Percentiles rank a stretch among this genome's conserved stretches.
These are phyloP conservation scores for Aerospiza tachiro DNA, from an alignment of 2,797 vertebrate species.

Conservation along the genomic window DNA sequence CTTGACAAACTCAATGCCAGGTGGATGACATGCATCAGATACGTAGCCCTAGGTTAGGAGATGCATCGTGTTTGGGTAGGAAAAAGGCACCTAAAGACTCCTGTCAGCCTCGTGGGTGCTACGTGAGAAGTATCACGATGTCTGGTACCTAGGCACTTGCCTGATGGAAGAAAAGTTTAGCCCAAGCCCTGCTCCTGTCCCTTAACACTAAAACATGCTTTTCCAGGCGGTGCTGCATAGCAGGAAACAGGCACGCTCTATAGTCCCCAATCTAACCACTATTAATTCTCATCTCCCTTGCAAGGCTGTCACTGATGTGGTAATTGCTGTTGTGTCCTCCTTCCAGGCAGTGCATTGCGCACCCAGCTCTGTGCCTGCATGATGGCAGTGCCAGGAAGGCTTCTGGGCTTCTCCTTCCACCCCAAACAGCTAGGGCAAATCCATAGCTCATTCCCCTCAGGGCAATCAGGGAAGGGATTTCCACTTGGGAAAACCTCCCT, in stretches of 20 bases:
- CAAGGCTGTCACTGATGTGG: neutral
- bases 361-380: neutral
- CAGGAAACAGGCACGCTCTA: neutral
- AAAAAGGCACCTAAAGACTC: neutral
- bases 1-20: neutral
- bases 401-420: neutral
- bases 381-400: neutral
- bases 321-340: neutral
- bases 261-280: fast-evolving
- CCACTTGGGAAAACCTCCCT: neutral
- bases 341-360: neutral
- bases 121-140: fast-evolving
- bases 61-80: fast-evolving
- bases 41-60: neutral
- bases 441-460: fast-evolving
- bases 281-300: neutral
- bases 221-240: neutral
- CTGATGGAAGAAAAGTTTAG: neutral
- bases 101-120: fast-evolving
- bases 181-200: neutral
- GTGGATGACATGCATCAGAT: neutral
- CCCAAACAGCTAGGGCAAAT: neutral
- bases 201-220: neutral
- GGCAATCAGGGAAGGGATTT: neutral
- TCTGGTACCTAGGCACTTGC: neutral